phyloP scores from a whole-genome alignment of 1,140 invertebrate species.

The Daktulosphaira vitifoliae region DNA sequence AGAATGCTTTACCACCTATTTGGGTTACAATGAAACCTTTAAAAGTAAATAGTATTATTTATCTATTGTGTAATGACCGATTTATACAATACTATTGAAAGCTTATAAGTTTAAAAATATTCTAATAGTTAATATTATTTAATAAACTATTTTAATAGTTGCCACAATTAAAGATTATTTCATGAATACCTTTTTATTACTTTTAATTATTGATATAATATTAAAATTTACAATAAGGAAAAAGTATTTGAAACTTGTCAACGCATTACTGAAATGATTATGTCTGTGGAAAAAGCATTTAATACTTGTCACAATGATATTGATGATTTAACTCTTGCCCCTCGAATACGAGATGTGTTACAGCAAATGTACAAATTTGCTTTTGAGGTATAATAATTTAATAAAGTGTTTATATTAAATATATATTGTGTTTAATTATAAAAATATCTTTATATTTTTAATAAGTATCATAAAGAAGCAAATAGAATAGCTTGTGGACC shows the following conservation, averaged over 20 bases:
- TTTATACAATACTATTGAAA: too few relatives aligned
- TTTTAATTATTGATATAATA: too few relatives aligned
- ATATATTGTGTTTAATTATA: not conserved
- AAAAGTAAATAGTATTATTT: too few relatives aligned
- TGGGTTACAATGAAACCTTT: slow-evolving; percentile 15
- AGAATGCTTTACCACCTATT: slow-evolving; percentile 6
- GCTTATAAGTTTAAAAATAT: too few relatives aligned
- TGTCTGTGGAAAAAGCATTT: slow-evolving; percentile 50
- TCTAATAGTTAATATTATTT: too few relatives aligned
- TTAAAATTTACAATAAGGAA: too few relatives aligned
- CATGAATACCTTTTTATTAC: too few relatives aligned
- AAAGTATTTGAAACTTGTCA: slow-evolving; percentile 54
- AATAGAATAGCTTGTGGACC: slow-evolving; percentile 53
- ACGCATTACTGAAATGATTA: slow-evolving; percentile 53
- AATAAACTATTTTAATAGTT: too few relatives aligned
- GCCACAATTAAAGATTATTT: too few relatives aligned
- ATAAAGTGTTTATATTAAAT: slow-evolving; percentile 1
- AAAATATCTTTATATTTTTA: slow-evolving; percentile 36
- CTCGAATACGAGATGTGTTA: slow-evolving; percentile 66
- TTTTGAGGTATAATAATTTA: slow-evolving; percentile 60
- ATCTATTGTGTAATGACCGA: too few relatives aligned
- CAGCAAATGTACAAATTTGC: slow-evolving; percentile 80
- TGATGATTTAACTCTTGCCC: slow-evolving; percentile 49
- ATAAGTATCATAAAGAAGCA: slow-evolving; percentile 71
- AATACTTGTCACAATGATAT: slow-evolving; percentile 45